Percentiles rank a stretch among this genome's conserved stretches.
These are phyloP conservation scores for Heliconius himera DNA, from an alignment of 1,140 invertebrate species.

Conservation along the genomic window DNA sequence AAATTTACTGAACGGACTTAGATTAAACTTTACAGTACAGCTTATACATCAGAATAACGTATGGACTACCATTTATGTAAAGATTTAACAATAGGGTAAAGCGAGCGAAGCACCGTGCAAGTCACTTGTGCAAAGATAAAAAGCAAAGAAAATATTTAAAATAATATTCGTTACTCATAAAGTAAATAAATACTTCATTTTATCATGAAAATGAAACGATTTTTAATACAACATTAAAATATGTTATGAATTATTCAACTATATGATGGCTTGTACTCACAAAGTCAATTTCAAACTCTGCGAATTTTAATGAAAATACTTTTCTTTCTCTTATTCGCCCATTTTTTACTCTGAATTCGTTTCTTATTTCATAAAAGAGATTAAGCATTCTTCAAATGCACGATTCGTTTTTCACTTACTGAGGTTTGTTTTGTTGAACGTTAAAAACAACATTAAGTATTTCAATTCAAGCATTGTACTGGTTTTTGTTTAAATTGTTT, in stretches of 20 bases:
- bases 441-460: constrained; percentile 13
- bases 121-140: too few species aligned
- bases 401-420: constrained; percentile 36
- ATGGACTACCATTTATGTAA: too few species aligned
- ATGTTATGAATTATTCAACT: constrained; percentile 51
- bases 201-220: constrained; percentile 29
- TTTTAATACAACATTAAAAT: constrained; percentile 43
- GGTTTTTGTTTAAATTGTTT: constrained; percentile 12
- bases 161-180: neutral
- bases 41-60: too few species aligned
- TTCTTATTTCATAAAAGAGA: constrained; percentile 49
- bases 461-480: neutral
- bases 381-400: constrained; percentile 50
- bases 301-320: constrained; percentile 52
- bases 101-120: too few species aligned
- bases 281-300: constrained; percentile 50
- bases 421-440: constrained; percentile 24
- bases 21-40: too few species aligned
- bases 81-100: too few species aligned
- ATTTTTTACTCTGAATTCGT: constrained; percentile 47
- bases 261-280: constrained; percentile 47
- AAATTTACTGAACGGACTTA: too few species aligned
- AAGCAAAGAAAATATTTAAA: too few species aligned
- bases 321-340: constrained; percentile 44
- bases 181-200: neutral